Percentiles rank a stretch among this genome's conserved stretches.
phyloP scores from a whole-genome alignment of 2,797 vertebrate genomes.

The Sphenodon punctatus region DNA sequence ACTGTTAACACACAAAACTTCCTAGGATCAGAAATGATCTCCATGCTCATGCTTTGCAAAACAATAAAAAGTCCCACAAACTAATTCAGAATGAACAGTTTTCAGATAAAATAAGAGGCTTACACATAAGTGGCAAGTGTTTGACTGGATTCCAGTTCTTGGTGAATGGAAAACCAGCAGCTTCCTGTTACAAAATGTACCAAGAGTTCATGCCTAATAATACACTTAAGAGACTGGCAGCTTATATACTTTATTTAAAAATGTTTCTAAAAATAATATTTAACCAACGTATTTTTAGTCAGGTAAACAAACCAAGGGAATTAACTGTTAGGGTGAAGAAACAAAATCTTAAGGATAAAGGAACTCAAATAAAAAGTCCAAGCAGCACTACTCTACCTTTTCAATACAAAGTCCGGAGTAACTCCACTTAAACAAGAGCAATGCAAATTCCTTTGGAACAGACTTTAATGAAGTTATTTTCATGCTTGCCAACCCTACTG shows the following conservation, averaged over 20 bases:
- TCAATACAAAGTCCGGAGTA: not conserved
- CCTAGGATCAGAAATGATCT: conserved; percentile 47
- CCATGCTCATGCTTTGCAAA: conserved; percentile 22
- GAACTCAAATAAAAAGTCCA: not conserved
- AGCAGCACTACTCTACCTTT: not conserved
- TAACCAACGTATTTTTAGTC: conserved; percentile 70
- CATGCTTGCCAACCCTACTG: too few species aligned
- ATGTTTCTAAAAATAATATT: conserved; percentile 66
- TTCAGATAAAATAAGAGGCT: conserved; percentile 66
- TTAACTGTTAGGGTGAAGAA: too few species aligned
- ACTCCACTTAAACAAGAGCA: not conserved
- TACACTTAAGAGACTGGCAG: conserved; percentile 65
- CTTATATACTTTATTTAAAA: conserved; percentile 63
- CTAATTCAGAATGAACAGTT: conserved; percentile 58
- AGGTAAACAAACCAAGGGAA: too few species aligned
- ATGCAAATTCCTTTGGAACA: not conserved
- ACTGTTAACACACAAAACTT: conserved; percentile 33
- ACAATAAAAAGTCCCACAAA: conserved; percentile 59
- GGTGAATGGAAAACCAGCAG: conserved; percentile 78
- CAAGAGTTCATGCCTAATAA: conserved; percentile 72
- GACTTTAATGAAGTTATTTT: not conserved
- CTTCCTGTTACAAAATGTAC: conserved; percentile 83
- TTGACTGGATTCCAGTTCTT: conserved; percentile 76
- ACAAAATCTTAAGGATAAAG: conserved; percentile 7
- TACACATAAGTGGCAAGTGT: conserved; percentile 69